Evolutionary conservation across 2,113 vertebrate species (phyloP), one percentile per base, ranked within the genome.

Genomic region (Ctenomys sociabilis): DNA sequence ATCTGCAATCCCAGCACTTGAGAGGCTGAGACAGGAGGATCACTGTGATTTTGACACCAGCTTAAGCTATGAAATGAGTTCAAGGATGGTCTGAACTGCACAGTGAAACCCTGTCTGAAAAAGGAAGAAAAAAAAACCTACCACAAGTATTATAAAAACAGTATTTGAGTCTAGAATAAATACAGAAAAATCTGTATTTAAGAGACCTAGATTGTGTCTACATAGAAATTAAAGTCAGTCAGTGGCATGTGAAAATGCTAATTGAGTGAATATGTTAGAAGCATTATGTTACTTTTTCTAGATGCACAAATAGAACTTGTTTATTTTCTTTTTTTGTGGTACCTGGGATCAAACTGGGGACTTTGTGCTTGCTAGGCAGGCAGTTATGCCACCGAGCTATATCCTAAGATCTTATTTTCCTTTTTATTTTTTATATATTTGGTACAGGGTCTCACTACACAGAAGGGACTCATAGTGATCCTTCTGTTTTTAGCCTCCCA

Each of bases 141-240:
- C 64, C 64, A 66, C 32, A 1, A 66, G 52, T 73, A 21, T 90
- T 85, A 59, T 88, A 68, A 86, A 95, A 95, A 13, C 70, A 73
- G 82, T 86, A 78, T 32, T 77, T 13, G 77, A 40, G 90, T 92
- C 63, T 85, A 92, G 52, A 77, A 78, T 85, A 88, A 89, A 85
- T 49, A 49, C 40, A 37, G 81, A 57, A 93, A 84, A 70, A 32
- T n/a, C 13, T 59, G 5, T 21, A 59, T n/a, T 82, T 88, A 86
- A 88, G 80, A 88, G 43, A 89, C 57, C 28, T 72, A 89, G 37
- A 89, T 52, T 66, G 4, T 78, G 24, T 88, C 10, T 54, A 11
- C 45, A 43, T 32, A 86, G 32, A 87, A 93, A 22, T 57, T 86
- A 35, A 82, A 64, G 22, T 80, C 45, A 57, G 0, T 90, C n/a